Conservation (phyloP, 35 echinoderm and acorn worm genomes). For the Apostichopus californicus region DNA sequence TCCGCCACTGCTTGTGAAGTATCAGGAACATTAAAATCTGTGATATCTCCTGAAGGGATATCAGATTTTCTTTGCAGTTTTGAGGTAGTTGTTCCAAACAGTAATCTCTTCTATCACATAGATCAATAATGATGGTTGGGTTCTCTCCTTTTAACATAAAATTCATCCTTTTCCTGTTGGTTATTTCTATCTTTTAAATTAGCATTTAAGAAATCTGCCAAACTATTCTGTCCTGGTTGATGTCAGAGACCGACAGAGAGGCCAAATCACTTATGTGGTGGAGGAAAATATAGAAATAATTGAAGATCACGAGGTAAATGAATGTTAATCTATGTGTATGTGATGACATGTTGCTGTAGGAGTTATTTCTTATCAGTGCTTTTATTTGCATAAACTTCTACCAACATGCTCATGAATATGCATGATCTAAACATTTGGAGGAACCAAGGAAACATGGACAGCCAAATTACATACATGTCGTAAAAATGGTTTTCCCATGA, state of each 20-base stretch:
- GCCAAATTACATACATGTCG: too few species aligned
- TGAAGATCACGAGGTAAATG: conserved; percentile 64
- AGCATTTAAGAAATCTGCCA: conserved; percentile 71
- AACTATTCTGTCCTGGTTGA: conserved; percentile 86
- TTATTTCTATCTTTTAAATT: conserved; percentile 42
- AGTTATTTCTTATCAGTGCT: too few species aligned
- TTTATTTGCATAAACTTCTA: too few species aligned
- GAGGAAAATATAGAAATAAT: conserved; percentile 86
- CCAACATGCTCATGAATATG: too few species aligned
- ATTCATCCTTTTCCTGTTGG: neutral
- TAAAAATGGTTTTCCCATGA: too few species aligned
- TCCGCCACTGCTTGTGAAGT: too few species aligned
- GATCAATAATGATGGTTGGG: neutral
- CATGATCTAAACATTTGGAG: too few species aligned
- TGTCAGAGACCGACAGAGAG: conserved; percentile 56
- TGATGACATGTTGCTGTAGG: too few species aligned
- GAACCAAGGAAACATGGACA: too few species aligned
- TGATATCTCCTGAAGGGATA: too few species aligned
- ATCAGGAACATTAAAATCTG: too few species aligned
- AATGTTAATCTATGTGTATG: neutral
- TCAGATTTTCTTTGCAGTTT: conserved; percentile 14
- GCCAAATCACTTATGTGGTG: conserved; percentile 71
- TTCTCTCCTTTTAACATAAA: neutral
- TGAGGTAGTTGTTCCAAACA: neutral
- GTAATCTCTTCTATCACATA: neutral